Evolutionary conservation across 2,797 vertebrate genomes (phyloP).

Genomic region (Crocidura indochinensis): DNA sequence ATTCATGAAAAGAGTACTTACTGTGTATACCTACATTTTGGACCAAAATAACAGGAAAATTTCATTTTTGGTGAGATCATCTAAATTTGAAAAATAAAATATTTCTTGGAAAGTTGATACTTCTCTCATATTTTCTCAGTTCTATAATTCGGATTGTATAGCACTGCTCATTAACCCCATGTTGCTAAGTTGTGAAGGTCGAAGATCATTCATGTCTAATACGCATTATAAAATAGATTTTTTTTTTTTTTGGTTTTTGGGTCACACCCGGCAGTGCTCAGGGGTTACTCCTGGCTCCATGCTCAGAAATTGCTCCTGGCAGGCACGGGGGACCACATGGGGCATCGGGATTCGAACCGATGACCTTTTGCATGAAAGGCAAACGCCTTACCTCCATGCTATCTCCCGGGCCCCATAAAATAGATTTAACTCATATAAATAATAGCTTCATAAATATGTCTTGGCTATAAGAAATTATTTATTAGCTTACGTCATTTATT

Average conservation of each 20-base stretch:
- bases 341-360: too few relatives aligned
- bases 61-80: not conserved
- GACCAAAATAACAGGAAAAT: not conserved
- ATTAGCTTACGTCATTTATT: not conserved
- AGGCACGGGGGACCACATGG: too few relatives aligned
- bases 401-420: too few relatives aligned
- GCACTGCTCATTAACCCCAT: too few relatives aligned
- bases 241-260: too few relatives aligned
- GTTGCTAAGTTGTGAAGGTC: not conserved
- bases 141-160: not conserved
- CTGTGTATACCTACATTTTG: not conserved
- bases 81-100: slow-evolving; percentile 49
- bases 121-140: slow-evolving; percentile 1
- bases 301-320: too few relatives aligned
- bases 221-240: not conserved
- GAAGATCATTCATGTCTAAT: not conserved
- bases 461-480: not conserved
- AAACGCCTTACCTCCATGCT: too few relatives aligned
- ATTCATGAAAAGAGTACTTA: slow-evolving; percentile 22
- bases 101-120: not conserved
- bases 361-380: too few relatives aligned
- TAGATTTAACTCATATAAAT: not conserved
- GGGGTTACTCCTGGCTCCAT: too few relatives aligned
- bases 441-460: not conserved
- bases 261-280: too few relatives aligned